Percentiles rank a stretch among this genome's conserved stretches.
Evolutionary conservation across 2,888 invertebrate species (phyloP).

Genomic region (Morpho deidamia): DNA sequence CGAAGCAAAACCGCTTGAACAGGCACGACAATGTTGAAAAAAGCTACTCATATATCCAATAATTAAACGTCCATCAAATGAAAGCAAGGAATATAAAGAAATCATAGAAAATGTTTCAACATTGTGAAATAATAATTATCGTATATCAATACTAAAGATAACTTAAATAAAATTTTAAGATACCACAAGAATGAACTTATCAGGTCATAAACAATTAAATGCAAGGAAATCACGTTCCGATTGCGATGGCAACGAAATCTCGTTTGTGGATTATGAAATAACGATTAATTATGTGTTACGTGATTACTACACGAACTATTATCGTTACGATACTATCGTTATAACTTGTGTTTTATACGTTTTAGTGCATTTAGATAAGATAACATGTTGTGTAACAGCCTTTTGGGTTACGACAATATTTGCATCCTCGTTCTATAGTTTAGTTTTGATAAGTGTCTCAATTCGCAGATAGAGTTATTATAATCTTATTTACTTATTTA

Average conservation of each 20-base stretch:
- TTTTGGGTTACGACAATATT: background rate
- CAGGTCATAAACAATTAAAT: background rate
- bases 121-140: background rate
- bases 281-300: background rate
- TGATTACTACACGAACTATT: background rate
- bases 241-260: background rate
- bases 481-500: too few species aligned
- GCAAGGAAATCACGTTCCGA: too few species aligned
- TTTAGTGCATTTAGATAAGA: conserved; percentile 2
- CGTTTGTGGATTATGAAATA: background rate
- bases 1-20: too few species aligned
- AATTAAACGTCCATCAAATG: too few species aligned
- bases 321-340: background rate
- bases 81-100: too few species aligned
- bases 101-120: background rate
- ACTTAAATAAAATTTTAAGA: too few species aligned
- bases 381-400: background rate
- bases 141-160: too few species aligned
- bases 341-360: background rate
- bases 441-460: too few species aligned
- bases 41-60: too few species aligned
- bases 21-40: too few species aligned
- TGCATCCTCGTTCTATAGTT: background rate
- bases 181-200: background rate
- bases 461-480: too few species aligned